phyloP scores from a whole-genome alignment of 2,797 vertebrate species.

The Cuniculus paca region DNA sequence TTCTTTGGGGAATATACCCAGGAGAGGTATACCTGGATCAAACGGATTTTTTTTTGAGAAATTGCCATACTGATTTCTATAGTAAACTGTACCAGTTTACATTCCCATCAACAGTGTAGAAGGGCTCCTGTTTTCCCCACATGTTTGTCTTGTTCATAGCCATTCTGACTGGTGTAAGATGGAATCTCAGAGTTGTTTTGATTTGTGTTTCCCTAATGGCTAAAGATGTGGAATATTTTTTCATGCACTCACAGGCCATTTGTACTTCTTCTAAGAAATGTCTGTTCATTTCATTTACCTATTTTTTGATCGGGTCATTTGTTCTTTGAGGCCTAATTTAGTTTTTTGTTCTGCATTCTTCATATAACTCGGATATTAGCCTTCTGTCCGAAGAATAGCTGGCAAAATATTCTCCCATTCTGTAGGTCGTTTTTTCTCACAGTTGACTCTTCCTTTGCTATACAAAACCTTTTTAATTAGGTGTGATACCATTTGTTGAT shows the following conservation, averaged over 20 bases:
- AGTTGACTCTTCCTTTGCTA: background rate
- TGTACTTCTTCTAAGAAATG: background rate
- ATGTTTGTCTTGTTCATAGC: background rate
- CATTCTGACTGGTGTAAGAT: background rate
- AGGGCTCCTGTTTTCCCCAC: background rate
- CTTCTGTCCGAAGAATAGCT: background rate
- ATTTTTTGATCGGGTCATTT: background rate
- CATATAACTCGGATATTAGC: background rate
- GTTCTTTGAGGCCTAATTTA: background rate
- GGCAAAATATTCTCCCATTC: background rate
- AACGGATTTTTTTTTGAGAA: background rate
- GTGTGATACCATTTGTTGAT: background rate
- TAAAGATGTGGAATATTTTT: background rate
- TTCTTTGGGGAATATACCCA: background rate
- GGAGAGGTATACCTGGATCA: background rate
- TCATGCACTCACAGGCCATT: background rate
- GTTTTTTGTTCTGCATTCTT: background rate
- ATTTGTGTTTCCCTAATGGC: background rate
- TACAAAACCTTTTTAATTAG: background rate
- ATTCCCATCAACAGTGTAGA: background rate
- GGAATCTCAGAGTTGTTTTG: background rate
- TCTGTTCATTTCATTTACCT: background rate
- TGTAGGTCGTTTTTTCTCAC: background rate
- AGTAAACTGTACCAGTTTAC: background rate
- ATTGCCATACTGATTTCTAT: background rate